Evolutionary conservation across 1,140 invertebrate genomes (phyloP).

Genomic region (Drosophila ohnishii): DNA sequence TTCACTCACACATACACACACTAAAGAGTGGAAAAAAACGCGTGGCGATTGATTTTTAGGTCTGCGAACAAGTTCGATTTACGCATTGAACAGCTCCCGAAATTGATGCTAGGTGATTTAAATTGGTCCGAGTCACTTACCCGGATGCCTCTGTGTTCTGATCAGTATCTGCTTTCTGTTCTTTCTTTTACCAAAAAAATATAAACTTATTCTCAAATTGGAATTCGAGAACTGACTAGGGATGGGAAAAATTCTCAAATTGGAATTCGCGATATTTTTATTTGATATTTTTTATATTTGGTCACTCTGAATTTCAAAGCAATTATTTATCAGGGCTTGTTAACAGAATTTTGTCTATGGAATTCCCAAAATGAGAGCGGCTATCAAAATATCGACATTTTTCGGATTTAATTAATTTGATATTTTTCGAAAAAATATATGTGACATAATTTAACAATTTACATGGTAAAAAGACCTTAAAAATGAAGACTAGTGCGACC

Average conservation of each 20-base stretch:
- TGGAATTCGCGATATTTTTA: too few relatives aligned
- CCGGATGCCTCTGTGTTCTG: slow-evolving; percentile 76
- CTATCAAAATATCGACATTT: too few relatives aligned
- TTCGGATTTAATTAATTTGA: too few relatives aligned
- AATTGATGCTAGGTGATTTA: slow-evolving; percentile 5
- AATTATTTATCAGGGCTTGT: too few relatives aligned
- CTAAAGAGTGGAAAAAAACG: slow-evolving; percentile 56
- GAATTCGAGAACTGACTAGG: slow-evolving; percentile 23
- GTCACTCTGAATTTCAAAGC: too few relatives aligned
- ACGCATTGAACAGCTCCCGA: slow-evolving; percentile 39
- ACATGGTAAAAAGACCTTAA: too few relatives aligned
- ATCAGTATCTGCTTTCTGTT: slow-evolving; percentile 69
- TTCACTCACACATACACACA: slow-evolving; percentile 17
- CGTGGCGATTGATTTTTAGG: slow-evolving; percentile 61
- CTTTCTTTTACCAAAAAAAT: slow-evolving; percentile 60
- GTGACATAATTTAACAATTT: too few relatives aligned
- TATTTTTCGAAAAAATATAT: too few relatives aligned
- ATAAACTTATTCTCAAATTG: slow-evolving; percentile 62
- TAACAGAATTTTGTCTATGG: too few relatives aligned
- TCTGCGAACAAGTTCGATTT: slow-evolving; percentile 44
- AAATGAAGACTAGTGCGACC: too few relatives aligned
- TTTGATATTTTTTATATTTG: too few relatives aligned
- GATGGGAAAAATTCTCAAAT: background rate
- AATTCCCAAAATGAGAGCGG: too few relatives aligned
- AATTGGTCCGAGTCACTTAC: slow-evolving; percentile 54